phyloP scores from a whole-genome alignment of 2,888 invertebrate genomes.

The Mimachlamys varia region DNA sequence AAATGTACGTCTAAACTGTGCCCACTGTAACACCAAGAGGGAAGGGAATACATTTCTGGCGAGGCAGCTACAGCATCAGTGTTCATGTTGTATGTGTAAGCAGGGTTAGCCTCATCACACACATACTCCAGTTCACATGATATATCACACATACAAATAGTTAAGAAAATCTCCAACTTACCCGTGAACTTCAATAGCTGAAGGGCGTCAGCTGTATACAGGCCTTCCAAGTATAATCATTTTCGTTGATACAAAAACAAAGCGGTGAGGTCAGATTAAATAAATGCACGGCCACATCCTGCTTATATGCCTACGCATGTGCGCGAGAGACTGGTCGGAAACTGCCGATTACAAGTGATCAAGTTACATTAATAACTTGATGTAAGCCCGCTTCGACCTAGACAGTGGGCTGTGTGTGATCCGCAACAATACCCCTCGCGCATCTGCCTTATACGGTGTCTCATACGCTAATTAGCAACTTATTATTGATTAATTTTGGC shows the following conservation, averaged over 20 bases:
- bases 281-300: conserved; percentile 13
- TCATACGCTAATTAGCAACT: neutral
- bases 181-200: neutral
- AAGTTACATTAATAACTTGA: neutral
- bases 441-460: neutral
- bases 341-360: neutral
- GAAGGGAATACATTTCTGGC: too few relatives aligned
- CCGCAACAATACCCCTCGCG: neutral
- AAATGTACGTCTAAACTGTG: too few relatives aligned
- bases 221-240: neutral
- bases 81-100: neutral
- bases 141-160: neutral
- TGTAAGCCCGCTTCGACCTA: neutral
- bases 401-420: neutral
- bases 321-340: conserved; percentile 6
- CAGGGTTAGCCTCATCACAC: neutral
- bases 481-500: conserved; percentile 5
- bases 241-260: neutral
- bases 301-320: conserved; percentile 4
- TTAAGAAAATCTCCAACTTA: neutral
- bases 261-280: neutral
- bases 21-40: too few relatives aligned
- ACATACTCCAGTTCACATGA: neutral
- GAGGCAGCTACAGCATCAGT: neutral
- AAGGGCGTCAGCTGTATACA: neutral